Base-by-base conservation (phyloP, 64 coral and sea anemone species). In the Montipora sp. region DNA sequence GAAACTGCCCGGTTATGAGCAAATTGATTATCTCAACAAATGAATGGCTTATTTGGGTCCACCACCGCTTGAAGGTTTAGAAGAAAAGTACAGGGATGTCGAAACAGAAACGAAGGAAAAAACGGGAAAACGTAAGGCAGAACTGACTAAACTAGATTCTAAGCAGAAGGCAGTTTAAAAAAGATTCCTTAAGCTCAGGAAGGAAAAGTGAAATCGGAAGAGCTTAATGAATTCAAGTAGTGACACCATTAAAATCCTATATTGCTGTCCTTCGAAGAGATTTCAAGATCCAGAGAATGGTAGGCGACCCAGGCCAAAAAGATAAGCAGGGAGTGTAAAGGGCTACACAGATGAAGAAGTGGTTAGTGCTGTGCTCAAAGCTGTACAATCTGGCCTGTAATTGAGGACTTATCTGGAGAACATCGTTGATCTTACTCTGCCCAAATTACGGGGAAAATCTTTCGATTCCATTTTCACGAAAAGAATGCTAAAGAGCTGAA, bases 401-500 rank as follows among this genome's bases (percentile, higher is more conserved):
- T 8, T 57, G 11, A 57, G 53, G 53, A 57, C 0, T 11, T 57
- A 57, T 57, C 53, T 57, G 11, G 11, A 57, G 53, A 57, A 57
- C 11, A 11, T 5, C 0, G 53, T 57, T 57, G 53, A 57, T 57
- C 53, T 57, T 57, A 57, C 53, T 57, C 36, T 36, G 36, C 36
- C 36, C 3, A 57, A 57, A 57, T 57, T 57, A 57, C 6, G 6
- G 53, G 6, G 53, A 57, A 57, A 57, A 57, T 57, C 53, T 57
- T 11, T 11, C 53, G 53, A 57, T 93, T 93, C 77, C 92, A 88
- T 51, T 93, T 80, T 20, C 59, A 93, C 13, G 92, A 88, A 72
- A 93, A 93, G 24, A 80, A 46, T 45, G 90, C 90, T 3, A 92
- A 80, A 48, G 80, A 92, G 48, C 19, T 85, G 47, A 85, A 92